Conservation (phyloP, 1,140 invertebrate genomes). For the Platorchestia sp. region DNA sequence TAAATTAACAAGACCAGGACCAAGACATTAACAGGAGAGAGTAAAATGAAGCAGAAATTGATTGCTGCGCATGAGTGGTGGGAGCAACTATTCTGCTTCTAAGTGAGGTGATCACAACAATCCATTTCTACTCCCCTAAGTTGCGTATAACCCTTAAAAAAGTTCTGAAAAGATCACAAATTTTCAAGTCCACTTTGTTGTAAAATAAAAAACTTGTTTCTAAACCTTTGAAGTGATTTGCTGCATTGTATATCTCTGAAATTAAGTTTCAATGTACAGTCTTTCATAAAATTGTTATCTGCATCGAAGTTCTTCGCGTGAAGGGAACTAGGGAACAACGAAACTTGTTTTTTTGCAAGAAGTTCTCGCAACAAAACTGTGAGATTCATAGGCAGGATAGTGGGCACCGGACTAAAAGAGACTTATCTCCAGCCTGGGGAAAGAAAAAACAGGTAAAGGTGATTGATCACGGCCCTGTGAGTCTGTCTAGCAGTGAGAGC, state of each 20-base stretch:
- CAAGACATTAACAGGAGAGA: not conserved
- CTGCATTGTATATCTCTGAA: not conserved
- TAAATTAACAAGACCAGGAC: not conserved
- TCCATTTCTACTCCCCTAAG: not conserved
- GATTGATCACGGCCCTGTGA: not conserved
- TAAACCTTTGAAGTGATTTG: not conserved
- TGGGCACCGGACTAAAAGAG: not conserved
- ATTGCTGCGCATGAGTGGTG: not conserved
- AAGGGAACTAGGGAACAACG: not conserved
- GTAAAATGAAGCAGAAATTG: not conserved
- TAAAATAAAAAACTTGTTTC: not conserved
- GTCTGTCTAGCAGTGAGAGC: not conserved
- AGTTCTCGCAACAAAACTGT: slow-evolving; percentile 35
- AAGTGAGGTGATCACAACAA: not conserved
- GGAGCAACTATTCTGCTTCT: not conserved
- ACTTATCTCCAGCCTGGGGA: not conserved
- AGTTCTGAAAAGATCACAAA: not conserved
- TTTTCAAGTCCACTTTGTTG: not conserved
- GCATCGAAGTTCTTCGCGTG: not conserved
- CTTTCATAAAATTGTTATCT: not conserved
- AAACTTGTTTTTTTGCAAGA: not conserved
- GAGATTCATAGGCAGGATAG: slow-evolving; percentile 19
- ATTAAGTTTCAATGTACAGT: not conserved
- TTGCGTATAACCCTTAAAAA: not conserved
- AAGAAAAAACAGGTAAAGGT: not conserved